Percentiles rank a stretch among this genome's conserved stretches.
Conservation (phyloP, 2,888 invertebrate species). For the Stenolophus ochropezus region DNA sequence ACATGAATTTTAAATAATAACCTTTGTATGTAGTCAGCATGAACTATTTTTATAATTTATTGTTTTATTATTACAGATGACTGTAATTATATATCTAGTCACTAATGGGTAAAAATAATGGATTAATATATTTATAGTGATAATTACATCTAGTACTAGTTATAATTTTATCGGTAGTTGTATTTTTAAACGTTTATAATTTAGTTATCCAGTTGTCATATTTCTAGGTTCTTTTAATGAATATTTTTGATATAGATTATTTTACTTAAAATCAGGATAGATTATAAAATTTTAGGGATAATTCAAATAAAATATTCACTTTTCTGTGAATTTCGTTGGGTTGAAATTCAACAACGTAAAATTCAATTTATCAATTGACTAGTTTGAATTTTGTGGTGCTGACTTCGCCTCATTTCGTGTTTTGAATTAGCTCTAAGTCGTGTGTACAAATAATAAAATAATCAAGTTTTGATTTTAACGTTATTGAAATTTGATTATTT, state of each 20-base stretch:
- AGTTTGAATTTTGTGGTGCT: no score
- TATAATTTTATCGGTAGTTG: slow-evolving; percentile 5
- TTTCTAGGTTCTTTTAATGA: slow-evolving; percentile 38
- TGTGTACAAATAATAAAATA: slow-evolving; percentile 16
- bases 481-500: slow-evolving; percentile 23
- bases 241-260: slow-evolving; percentile 39
- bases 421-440: slow-evolving; percentile 23
- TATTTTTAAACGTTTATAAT: slow-evolving; percentile 13
- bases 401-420: no score
- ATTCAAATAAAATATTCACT: slow-evolving; percentile 14
- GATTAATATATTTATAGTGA: no score
- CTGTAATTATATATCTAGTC: not conserved
- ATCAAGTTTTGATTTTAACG: not conserved
- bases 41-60: no score
- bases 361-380: no score
- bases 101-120: slow-evolving; percentile 9
- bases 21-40: no score
- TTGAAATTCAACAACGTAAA: no score
- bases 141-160: no score
- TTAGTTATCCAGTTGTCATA: slow-evolving; percentile 42
- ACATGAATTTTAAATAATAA: no score
- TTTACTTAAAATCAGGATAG: slow-evolving; percentile 33
- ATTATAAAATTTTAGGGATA: slow-evolving; percentile 17
- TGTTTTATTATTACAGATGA: no score
- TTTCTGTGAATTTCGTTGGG: slow-evolving; percentile 3